Conservation (phyloP, 2,797 vertebrate species). For the Cyprinella venusta region DNA sequence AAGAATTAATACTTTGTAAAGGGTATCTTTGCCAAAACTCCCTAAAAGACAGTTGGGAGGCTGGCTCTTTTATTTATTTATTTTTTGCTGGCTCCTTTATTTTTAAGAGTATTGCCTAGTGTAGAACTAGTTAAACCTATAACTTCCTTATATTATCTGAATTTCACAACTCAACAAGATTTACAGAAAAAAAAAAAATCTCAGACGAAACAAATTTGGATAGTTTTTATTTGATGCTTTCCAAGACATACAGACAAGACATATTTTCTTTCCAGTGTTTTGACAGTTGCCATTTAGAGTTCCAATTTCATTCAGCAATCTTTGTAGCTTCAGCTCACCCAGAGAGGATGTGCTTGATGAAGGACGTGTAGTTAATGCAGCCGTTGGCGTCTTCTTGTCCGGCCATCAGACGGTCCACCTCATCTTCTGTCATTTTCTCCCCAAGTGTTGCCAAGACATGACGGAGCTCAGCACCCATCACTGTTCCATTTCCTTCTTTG, state of each 20-base stretch:
- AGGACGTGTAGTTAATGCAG: conserved; percentile 95
- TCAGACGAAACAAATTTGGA: conserved; percentile 44
- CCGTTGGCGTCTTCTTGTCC: conserved; percentile 95
- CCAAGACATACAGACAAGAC: conserved; percentile 44
- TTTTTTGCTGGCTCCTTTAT: not conserved
- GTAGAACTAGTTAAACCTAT: not conserved
- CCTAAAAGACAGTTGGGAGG: too few relatives aligned
- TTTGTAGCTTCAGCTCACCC: conserved; percentile 71
- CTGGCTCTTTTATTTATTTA: not conserved
- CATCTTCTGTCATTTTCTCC: conserved; percentile 90
- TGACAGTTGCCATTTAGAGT: conserved; percentile 41
- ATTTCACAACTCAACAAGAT: conserved; percentile 7
- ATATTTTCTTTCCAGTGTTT: conserved; percentile 47
- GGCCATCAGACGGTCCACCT: conserved; percentile 90
- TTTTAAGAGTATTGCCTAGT: not conserved
- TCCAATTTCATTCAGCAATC: conserved; percentile 20
- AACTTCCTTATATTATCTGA: not conserved
- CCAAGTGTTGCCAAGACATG: conserved; percentile 94
- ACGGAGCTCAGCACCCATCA: conserved; percentile 96
- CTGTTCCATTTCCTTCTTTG: conserved; percentile 95
- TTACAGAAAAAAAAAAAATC: conserved; percentile 32
- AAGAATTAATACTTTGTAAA: not conserved
- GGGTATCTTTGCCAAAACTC: not conserved
- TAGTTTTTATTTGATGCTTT: conserved; percentile 55
- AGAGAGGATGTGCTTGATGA: conserved; percentile 92